Conservation (phyloP, 2,113 vertebrate genomes). For the Gobius niger region DNA sequence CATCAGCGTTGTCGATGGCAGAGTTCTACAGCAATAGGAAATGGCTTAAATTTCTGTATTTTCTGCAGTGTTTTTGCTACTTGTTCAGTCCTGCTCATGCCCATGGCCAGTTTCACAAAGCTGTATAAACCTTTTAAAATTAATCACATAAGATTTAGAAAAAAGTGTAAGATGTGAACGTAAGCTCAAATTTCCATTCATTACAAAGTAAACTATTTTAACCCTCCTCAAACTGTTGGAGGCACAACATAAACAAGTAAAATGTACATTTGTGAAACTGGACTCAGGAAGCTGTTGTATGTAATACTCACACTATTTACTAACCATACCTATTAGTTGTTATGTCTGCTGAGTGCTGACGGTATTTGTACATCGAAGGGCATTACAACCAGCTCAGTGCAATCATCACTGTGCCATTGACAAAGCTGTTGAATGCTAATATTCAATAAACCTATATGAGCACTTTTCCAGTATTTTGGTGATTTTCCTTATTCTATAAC, state of each 20-base stretch:
- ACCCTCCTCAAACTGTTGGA: too few relatives aligned
- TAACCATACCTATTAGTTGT: conserved; percentile 30
- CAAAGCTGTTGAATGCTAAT: conserved; percentile 24
- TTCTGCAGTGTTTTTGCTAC: conserved; percentile 17
- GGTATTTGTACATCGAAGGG: conserved; percentile 7
- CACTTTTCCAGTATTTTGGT: conserved; percentile 43
- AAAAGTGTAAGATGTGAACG: too few relatives aligned
- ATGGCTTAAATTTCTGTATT: conserved; percentile 35
- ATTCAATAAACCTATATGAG: conserved; percentile 63
- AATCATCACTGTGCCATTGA: conserved; percentile 59
- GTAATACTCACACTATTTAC: conserved; percentile 8
- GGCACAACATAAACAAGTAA: background rate
- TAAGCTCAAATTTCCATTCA: too few relatives aligned
- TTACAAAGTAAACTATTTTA: too few relatives aligned
- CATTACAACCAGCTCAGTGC: conserved; percentile 41
- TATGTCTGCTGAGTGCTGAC: background rate
- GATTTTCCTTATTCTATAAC: background rate
- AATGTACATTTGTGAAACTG: background rate
- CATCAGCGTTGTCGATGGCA: conserved; percentile 20
- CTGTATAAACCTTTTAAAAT: background rate
- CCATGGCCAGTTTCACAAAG: background rate
- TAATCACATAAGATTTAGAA: too few relatives aligned
- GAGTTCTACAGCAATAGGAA: conserved; percentile 61
- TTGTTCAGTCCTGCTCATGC: conserved; percentile 9
- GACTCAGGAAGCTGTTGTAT: background rate